Base-by-base conservation (phyloP, 2,888 invertebrate genomes). In the Amiota mariae region DNA sequence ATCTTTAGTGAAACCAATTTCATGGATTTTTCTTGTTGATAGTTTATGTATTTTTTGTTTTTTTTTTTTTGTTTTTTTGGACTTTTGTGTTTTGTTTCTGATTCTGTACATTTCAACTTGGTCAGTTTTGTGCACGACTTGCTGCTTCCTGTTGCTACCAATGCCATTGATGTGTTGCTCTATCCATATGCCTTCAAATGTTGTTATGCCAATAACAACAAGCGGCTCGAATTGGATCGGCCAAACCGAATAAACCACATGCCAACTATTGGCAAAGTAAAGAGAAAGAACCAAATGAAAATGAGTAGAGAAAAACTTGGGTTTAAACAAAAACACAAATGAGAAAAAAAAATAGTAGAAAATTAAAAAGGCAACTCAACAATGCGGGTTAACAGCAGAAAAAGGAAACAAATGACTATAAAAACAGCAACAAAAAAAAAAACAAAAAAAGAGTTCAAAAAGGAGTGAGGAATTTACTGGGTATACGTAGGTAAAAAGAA, bases 111-210 rank as follows among this genome's bases (percentile, higher is more conserved):
- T 51, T 68, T 51, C 15, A 20, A 59, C 59, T 13, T n/a, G 54
- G 54, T 24, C 54, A 51, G 67, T 54, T 68, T 47, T 54, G 67
- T 18, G 49, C 66, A 66, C 66, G 66, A 66, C 18, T 66, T 66
- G 66, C 47, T 63, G 63, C 63, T 59, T 18, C 59, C 18, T n/a
- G 18, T 24, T 15, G 47, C 46, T 11, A 15, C 11, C 18, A 48
- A 48, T 66, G 4, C 18, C n/a, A 59, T 59, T 59, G 59, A 57
- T 57, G 20, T n/a, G 18, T 1, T 13, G 18, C n/a, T n/a, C 59
- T 18, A 8, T 20, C 48, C 48, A 66, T 59, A 59, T 59, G 59
- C 59, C 57, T 57, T 20, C 57, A 57, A 57, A 57, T 15, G 57
- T 15, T 66, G 66, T 66, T 66, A 66, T 66, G 48, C 66, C 48